phyloP scores from a whole-genome alignment of 1,140 invertebrate species.

The Dermatophagoides farinae region DNA sequence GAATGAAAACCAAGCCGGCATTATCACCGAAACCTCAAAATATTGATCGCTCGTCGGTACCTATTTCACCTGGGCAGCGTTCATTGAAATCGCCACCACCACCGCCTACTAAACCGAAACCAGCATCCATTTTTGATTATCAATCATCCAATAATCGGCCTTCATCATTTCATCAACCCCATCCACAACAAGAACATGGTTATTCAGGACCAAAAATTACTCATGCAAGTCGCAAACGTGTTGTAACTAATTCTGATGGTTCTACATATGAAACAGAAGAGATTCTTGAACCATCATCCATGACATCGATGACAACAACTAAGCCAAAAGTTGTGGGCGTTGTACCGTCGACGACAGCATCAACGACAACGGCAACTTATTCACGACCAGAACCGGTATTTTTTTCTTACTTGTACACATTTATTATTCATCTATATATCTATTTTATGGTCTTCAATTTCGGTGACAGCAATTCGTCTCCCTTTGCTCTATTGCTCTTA shows the following conservation, averaged over 20 bases:
- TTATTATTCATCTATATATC: not conserved
- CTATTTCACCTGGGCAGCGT: not conserved
- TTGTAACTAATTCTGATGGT: conserved; percentile 17
- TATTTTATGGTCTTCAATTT: not conserved
- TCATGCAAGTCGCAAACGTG: conserved; percentile 12
- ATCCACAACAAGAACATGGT: not conserved
- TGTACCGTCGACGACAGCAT: not conserved
- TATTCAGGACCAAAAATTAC: conserved; percentile 13
- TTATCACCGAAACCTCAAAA: not conserved
- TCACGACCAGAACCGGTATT: conserved; percentile 9
- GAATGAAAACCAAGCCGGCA: not conserved
- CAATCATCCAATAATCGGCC: not conserved
- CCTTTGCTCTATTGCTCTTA: not conserved
- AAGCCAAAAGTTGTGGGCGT: conserved; percentile 14
- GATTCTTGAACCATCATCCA: conserved; percentile 12
- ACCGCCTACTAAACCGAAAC: not conserved
- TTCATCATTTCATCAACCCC: not conserved
- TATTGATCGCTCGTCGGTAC: not conserved
- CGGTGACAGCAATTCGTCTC: not conserved
- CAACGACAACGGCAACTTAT: not conserved
- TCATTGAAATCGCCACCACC: not conserved
- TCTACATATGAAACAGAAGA: conserved; percentile 19
- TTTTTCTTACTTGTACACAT: not conserved
- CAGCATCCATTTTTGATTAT: not conserved
- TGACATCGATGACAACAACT: not conserved